These are phyloP conservation scores for Menidia beryllina DNA, from an alignment of 2,113 vertebrate genomes.

Conservation along the genomic window DNA sequence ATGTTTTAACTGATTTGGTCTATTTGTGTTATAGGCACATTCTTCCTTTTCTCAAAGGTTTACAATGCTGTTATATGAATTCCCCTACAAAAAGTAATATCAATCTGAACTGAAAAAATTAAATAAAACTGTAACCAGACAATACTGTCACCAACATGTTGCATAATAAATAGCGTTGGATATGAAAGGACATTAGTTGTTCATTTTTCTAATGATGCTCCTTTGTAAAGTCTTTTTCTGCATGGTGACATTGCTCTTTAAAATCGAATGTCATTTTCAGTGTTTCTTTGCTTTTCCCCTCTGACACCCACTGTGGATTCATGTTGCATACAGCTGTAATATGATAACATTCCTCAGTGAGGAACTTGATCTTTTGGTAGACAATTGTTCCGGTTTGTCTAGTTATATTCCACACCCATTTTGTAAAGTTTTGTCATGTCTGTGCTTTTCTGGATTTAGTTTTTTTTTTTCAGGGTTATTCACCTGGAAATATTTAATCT, in stretches of 20 bases:
- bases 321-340: slow-evolving; percentile 40
- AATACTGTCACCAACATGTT: not conserved
- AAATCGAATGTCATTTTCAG: slow-evolving; percentile 28
- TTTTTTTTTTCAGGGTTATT: slow-evolving; percentile 16
- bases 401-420: slow-evolving; percentile 32
- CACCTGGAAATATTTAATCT: slow-evolving; percentile 23
- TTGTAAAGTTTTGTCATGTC: not conserved
- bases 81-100: too few relatives aligned
- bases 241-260: not conserved
- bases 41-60: too few relatives aligned
- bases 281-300: not conserved
- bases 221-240: slow-evolving; percentile 11
- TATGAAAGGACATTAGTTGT: not conserved
- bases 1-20: too few relatives aligned
- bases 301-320: not conserved
- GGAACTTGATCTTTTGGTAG: slow-evolving; percentile 32
- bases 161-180: not conserved
- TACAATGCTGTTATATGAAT: too few relatives aligned
- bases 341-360: slow-evolving; percentile 30
- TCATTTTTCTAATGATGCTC: too few relatives aligned
- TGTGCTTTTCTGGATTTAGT: slow-evolving; percentile 18
- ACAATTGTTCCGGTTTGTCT: slow-evolving; percentile 48
- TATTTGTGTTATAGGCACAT: too few relatives aligned
- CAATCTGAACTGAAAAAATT: too few relatives aligned
- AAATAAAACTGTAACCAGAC: too few relatives aligned